Conservation (phyloP, 92 coral and sea anemone species). For the Zoanthus solanderi region DNA sequence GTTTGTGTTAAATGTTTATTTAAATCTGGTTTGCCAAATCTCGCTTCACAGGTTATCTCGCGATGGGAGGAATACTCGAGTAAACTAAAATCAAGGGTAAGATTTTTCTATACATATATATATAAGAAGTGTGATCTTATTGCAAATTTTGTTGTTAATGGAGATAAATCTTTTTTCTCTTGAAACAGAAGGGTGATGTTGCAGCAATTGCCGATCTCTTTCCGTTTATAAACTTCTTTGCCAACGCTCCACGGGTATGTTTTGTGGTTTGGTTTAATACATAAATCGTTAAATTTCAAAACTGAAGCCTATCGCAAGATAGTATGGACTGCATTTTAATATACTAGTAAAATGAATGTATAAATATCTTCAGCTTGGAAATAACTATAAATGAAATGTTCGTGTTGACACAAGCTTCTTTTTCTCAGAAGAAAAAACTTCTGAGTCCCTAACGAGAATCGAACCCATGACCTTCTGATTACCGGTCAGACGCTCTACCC, state of each 20-base stretch:
- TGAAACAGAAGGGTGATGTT: conserved; percentile 85
- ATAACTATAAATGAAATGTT: no score
- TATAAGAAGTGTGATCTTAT: neutral
- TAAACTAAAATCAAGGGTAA: conserved; percentile 86
- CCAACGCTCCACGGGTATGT: conserved; percentile 92
- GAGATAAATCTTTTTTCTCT: neutral
- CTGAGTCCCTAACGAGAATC: no score
- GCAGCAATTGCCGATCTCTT: conserved; percentile 87
- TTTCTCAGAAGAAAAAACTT: no score
- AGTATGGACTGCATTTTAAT: no score
- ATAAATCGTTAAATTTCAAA: no score
- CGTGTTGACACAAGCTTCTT: no score
- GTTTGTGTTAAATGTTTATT: neutral
- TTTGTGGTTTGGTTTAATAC: no score
- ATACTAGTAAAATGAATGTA: no score
- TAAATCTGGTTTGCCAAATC: neutral
- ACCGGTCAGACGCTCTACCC: no score
- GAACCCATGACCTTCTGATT: no score
- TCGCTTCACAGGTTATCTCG: conserved; percentile 80
- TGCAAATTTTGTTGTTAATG: neutral
- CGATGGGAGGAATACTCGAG: conserved; percentile 98
- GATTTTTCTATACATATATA: neutral
- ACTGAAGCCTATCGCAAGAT: no score
- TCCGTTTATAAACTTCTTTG: conserved; percentile 92
- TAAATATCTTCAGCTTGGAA: no score